Evolutionary conservation across 2,888 invertebrate genomes (phyloP), one percentile per base, ranked within the genome.

Genomic region (Phanerotoma sp.): DNA sequence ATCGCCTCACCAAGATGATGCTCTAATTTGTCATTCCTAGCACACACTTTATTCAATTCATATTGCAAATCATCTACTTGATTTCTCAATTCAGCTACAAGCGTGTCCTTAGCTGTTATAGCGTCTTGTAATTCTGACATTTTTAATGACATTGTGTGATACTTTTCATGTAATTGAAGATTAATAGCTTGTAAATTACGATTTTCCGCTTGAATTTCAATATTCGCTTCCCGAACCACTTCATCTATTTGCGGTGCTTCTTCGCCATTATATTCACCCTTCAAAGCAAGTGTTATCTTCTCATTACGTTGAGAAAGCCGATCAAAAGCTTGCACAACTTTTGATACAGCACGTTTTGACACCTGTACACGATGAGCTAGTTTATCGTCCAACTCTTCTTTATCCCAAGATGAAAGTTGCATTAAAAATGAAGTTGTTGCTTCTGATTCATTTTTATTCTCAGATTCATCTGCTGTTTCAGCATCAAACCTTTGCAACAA

Each of bases 321-420:
- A 79, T 98, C 98, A 77, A 96, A 97, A 0, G 96, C 96, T 78
- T 96, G 95, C 49, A 98, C 86, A 22, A 98, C 91, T 80, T 97
- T 97, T 3, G 95, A 96, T 18, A 98, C 96, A 6, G 96, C 97
- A 57, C 97, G 81, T 73, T 96, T 95, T 9, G 96, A 96, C 16
- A 97, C 96, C 80, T 94, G 96, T 5, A 97, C 97, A 22, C 97
- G 81, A 79, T 96, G 95, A 0, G 95, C 93, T 32, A 98, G 81
- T 78, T 96, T 95, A 64, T 96, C 96, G 70, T 98, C 97, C 51
- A 98, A 79, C 74, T 98, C 97, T 71, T 96, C 94, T 71, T 96
- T 95, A 75, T 98, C 97, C 96, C 97, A 97, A 0, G 96, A 96
- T 1, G 96, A 96, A 35, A 98, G 78, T 73, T 96, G 93, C 79